These are phyloP conservation scores for Trissolcus brochymenae DNA, from an alignment of 2,888 invertebrate genomes.

Conservation along the genomic window DNA sequence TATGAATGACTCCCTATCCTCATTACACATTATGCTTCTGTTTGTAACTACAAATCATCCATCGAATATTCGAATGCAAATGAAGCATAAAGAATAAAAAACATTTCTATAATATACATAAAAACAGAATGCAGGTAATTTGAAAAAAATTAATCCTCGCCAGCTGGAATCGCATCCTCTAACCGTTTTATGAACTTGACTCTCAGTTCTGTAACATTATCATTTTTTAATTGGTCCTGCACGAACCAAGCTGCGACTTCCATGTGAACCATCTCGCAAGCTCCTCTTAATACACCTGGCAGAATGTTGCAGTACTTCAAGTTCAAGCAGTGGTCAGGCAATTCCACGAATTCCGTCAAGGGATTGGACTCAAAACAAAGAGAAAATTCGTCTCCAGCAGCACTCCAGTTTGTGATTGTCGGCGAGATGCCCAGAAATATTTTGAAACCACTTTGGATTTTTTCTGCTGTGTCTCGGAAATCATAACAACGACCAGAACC, in stretches of 20 bases:
- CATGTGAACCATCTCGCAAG: constrained; percentile 98
- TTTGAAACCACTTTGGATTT: constrained; percentile 86
- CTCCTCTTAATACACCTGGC: constrained; percentile 94
- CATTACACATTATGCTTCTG: no score
- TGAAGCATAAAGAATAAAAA: no score
- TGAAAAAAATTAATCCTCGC: constrained; percentile 89
- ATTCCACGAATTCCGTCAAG: constrained; percentile 96
- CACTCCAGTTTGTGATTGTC: constrained; percentile 95
- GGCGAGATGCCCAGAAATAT: constrained; percentile 89
- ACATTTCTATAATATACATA: no score
- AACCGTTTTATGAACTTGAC: constrained; percentile 95
- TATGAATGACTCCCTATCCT: no score
- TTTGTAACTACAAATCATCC: no score
- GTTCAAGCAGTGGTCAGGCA: constrained; percentile 89
- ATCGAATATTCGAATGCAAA: no score
- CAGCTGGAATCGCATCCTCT: constrained; percentile 98
- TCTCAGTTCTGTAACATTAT: constrained; percentile 93
- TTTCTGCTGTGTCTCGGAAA: constrained; percentile 97
- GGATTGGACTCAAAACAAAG: constrained; percentile 96
- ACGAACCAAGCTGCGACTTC: constrained; percentile 97
- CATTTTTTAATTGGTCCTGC: constrained; percentile 96
- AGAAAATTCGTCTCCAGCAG: constrained; percentile 97
- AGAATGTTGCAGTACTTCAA: constrained; percentile 95
- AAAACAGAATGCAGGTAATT: no score
- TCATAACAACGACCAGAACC: constrained; percentile 94